Conservation (phyloP, 2,113 vertebrate genomes). For the Cephalopholis sonnerati region DNA sequence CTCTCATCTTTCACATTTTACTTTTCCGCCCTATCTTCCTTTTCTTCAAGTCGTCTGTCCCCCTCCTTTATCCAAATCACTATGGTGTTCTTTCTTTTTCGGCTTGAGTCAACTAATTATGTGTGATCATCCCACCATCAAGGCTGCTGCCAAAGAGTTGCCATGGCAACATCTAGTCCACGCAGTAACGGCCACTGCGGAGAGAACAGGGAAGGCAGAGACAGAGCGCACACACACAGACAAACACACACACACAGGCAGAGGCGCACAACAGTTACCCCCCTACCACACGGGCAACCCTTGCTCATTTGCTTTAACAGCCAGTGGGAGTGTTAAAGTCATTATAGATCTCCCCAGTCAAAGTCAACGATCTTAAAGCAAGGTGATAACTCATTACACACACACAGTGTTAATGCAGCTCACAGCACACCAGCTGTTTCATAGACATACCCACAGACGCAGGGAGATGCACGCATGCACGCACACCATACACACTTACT, state of each 20-base stretch:
- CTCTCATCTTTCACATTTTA: slow-evolving; percentile 13
- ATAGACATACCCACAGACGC: neutral
- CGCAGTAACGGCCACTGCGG: slow-evolving; percentile 65
- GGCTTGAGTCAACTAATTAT: slow-evolving; percentile 87
- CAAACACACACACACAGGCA: slow-evolving; percentile 19
- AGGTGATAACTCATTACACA: slow-evolving; percentile 75
- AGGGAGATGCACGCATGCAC: neutral
- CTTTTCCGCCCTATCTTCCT: neutral
- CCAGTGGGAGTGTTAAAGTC: slow-evolving; percentile 72
- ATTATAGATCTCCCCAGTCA: slow-evolving; percentile 68
- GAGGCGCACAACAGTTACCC: slow-evolving; percentile 28
- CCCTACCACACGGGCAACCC: slow-evolving; percentile 42
- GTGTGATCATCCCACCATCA: slow-evolving; percentile 85
- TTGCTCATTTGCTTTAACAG: slow-evolving; percentile 74
- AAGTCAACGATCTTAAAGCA: slow-evolving; percentile 71
- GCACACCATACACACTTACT: neutral
- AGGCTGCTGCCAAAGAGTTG: slow-evolving; percentile 80
- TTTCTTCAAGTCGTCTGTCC: slow-evolving; percentile 8
- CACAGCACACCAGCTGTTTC: slow-evolving; percentile 63
- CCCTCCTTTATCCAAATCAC: slow-evolving; percentile 54
- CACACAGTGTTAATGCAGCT: slow-evolving; percentile 59
- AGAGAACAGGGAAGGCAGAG: slow-evolving; percentile 50
- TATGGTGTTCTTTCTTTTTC: slow-evolving; percentile 57
- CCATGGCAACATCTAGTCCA: slow-evolving; percentile 78
- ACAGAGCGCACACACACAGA: slow-evolving; percentile 2